phyloP scores from a whole-genome alignment of 2,797 vertebrate genomes.

The Neolamprologus multifasciatus region DNA sequence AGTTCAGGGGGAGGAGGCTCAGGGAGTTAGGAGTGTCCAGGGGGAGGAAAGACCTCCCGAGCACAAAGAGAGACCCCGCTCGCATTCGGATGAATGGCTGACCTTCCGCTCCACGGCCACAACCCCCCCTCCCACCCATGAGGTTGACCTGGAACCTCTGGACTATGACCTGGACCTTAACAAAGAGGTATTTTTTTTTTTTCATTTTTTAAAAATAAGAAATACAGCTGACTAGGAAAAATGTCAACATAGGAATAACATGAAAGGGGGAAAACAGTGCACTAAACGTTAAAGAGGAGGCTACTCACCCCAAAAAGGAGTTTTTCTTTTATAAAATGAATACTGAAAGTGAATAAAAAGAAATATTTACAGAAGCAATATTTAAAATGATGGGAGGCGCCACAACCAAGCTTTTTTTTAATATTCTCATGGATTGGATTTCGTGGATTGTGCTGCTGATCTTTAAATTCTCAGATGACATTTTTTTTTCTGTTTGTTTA shows the following conservation, averaged over 20 bases:
- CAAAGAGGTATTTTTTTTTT: conserved; percentile 81
- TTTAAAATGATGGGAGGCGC: neutral
- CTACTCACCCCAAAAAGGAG: neutral
- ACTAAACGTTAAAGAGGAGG: neutral
- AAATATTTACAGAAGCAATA: neutral
- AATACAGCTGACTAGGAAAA: neutral
- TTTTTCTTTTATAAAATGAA: neutral
- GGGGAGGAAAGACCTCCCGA: conserved; percentile 84
- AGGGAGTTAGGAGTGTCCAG: conserved; percentile 81
- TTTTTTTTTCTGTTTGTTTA: neutral
- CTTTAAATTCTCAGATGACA: neutral
- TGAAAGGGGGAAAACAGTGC: neutral
- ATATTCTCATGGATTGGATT: neutral
- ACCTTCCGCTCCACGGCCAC: conserved; percentile 73
- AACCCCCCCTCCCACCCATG: conserved; percentile 72
- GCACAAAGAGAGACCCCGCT: conserved; percentile 78
- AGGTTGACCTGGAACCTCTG: conserved; percentile 86
- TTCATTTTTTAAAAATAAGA: neutral
- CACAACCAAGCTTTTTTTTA: neutral
- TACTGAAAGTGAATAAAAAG: neutral
- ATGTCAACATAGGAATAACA: neutral
- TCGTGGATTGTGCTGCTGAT: neutral
- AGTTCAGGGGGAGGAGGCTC: conserved; percentile 82
- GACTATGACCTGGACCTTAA: conserved; percentile 91
- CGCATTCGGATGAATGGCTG: conserved; percentile 89